Conservation (phyloP, 2,113 vertebrate species). For the Tachuris rubrigastra region DNA sequence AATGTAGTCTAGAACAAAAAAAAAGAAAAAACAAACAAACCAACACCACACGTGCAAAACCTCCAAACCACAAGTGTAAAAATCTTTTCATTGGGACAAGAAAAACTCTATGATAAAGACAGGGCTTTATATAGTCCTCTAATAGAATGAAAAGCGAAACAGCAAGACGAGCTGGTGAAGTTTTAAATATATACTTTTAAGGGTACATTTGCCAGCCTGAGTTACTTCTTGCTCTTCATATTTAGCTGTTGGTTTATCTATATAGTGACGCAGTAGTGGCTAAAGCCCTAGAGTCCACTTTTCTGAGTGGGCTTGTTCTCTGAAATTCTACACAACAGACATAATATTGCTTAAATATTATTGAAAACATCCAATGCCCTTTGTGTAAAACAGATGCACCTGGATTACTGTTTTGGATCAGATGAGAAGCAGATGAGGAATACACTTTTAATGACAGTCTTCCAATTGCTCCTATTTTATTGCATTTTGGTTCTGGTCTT, state of each 20-base stretch:
- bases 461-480: neutral
- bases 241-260: neutral
- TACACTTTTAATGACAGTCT: neutral
- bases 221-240: neutral
- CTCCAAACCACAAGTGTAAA: neutral
- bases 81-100: neutral
- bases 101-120: neutral
- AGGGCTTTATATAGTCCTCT: neutral
- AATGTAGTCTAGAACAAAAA: neutral
- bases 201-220: neutral
- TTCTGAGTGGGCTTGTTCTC: neutral
- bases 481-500: neutral
- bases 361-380: neutral
- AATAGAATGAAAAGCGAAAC: neutral
- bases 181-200: neutral
- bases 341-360: neutral
- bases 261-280: neutral
- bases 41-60: neutral
- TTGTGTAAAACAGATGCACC: neutral
- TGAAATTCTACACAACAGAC: neutral
- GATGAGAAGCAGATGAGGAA: neutral
- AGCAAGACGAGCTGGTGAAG: neutral
- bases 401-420: neutral
- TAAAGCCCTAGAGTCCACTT: neutral
- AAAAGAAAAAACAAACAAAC: too few species aligned